Evolutionary conservation across 2,797 vertebrate species (phyloP), one percentile per base, ranked within the genome.

Genomic region (Crenichthys baileyi): DNA sequence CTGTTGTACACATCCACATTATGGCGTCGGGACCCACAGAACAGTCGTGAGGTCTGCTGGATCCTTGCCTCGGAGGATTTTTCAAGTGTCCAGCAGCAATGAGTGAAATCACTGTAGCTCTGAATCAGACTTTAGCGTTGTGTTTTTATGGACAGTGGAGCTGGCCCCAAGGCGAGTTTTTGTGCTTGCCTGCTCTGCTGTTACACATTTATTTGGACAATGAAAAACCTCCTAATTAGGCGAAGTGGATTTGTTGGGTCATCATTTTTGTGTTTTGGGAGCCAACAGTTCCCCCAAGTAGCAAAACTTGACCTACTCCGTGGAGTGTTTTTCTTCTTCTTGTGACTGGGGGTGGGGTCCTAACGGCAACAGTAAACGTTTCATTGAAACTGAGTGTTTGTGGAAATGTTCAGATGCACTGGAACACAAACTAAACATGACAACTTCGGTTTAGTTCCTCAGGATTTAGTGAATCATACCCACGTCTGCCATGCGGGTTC

Each of bases 361-460:
- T 5, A 60, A n/a, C 1, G 1, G n/a, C 74, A 5, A 58, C 79
- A 65, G 73, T 85, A 82, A 91, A 82, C 15, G 78, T 91, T 86
- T 85, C 67, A 81, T 86, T 77, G 73, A 65, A 78, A n/a, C 50
- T 1, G 26, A 36, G 16, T 11, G 61, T 36, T 63, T 63, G 61
- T 63, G 61, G 61, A 63, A 36, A 36, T 63, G 61, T 29, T 63
- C 31, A 51, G 53, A 85, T 70, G 78, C 77, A 36, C 73, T 0
- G 76, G 63, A 48, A 80, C 75, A 51, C 77, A 88, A 81, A 92
- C 85, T 24, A 85, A 86, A 84, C 81, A 39, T 77, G 87, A 91
- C 87, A 79, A 88, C 90, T 92, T 73, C 79, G 89, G 87, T 92
- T 85, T 86, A 90, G 79, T 76, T 91, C 87, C 87, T 87, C 77